Evolutionary conservation across 2,113 vertebrate species (phyloP).

Genomic region (Asarcornis scutulata): DNA sequence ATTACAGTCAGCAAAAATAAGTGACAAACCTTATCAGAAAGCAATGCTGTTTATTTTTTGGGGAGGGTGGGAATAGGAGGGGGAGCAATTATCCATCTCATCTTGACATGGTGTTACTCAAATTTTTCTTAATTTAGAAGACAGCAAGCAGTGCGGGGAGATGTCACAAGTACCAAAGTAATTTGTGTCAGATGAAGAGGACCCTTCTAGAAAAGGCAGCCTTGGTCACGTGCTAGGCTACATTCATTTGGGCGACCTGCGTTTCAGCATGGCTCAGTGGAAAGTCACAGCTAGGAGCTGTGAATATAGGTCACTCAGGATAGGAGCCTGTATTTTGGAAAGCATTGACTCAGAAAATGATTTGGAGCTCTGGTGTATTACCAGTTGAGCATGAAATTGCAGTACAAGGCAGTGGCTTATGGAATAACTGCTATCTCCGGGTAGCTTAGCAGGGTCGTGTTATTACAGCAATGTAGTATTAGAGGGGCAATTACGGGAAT

Average conservation of each 20-base stretch:
- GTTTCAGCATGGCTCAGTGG: conserved; percentile 31
- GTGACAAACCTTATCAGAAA: not conserved
- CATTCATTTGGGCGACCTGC: not conserved
- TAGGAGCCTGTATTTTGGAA: conserved; percentile 44
- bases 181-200: not conserved
- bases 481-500: conserved; percentile 6
- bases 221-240: not conserved
- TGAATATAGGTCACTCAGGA: conserved; percentile 29
- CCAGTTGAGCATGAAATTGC: conserved; percentile 59
- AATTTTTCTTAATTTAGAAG: not conserved
- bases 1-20: not conserved
- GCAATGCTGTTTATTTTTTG: not conserved
- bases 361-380: conserved; percentile 33
- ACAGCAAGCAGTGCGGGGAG: not conserved
- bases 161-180: not conserved
- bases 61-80: not conserved
- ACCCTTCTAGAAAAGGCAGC: not conserved
- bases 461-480: not conserved
- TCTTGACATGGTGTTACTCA: not conserved
- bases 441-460: not conserved
- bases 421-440: conserved; percentile 17
- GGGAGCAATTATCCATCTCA: not conserved
- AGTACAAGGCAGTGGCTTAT: not conserved
- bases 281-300: conserved; percentile 57
- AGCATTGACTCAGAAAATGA: conserved; percentile 60